A percentile compares a stretch with the other conserved stretches of the same genome.
Evolutionary conservation across 2,797 vertebrate genomes (phyloP).

Genomic region (Siniperca obscura): DNA sequence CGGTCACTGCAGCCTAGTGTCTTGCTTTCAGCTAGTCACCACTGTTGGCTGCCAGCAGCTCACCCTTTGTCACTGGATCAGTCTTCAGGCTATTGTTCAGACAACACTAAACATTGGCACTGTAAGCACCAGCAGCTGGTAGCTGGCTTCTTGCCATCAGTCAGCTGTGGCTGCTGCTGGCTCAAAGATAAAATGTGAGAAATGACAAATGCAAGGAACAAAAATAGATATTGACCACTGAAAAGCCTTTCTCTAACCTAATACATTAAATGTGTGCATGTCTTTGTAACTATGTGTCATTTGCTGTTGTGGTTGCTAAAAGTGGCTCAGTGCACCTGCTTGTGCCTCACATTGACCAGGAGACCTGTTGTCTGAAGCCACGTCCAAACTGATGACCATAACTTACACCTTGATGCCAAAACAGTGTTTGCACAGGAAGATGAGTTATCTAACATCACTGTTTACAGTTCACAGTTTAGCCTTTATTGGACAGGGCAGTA

Average conservation of each 20-base stretch:
- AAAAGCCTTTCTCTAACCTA: slow-evolving; percentile 14
- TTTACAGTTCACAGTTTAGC: no score
- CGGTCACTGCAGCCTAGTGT: background rate
- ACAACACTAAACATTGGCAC: slow-evolving; percentile 41
- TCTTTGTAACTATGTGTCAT: background rate
- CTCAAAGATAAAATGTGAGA: slow-evolving; percentile 40
- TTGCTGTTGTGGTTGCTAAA: background rate
- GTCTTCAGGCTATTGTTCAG: slow-evolving; percentile 55
- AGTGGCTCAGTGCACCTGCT: background rate
- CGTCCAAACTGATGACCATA: background rate
- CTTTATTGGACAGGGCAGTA: background rate
- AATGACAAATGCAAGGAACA: slow-evolving; percentile 5
- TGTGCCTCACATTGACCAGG: background rate
- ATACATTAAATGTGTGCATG: background rate
- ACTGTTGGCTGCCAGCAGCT: slow-evolving; percentile 24
- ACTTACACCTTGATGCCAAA: background rate
- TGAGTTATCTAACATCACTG: background rate
- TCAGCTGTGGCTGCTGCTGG: slow-evolving; percentile 49
- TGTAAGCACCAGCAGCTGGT: slow-evolving; percentile 54
- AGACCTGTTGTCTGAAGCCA: background rate
- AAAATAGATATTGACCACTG: slow-evolving; percentile 1
- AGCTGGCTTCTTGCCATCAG: slow-evolving; percentile 35
- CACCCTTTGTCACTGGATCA: slow-evolving; percentile 42
- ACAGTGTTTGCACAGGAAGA: background rate
- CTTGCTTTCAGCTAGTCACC: slow-evolving; percentile 3